Conservation (phyloP, 1,140 invertebrate species). For the Megathymus violae region DNA sequence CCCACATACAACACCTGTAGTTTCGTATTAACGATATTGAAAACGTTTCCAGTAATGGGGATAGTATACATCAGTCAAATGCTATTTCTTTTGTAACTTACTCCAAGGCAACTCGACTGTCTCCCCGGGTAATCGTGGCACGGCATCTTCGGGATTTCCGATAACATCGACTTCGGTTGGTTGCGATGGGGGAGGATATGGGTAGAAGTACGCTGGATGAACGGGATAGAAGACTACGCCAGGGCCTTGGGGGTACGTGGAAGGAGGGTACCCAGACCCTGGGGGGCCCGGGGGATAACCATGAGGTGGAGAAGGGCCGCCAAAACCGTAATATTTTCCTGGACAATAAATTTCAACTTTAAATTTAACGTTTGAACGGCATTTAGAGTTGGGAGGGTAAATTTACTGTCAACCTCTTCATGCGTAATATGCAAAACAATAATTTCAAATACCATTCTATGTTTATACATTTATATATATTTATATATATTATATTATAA, state of each 20-base stretch:
- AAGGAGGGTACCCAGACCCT: conserved; percentile 46
- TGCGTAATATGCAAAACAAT: no score
- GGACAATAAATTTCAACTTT: conserved; percentile 43
- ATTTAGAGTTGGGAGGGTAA: no score
- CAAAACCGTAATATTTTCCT: conserved; percentile 73
- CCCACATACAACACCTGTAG: no score
- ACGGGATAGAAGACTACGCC: conserved; percentile 67
- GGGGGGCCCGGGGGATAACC: conserved; percentile 53
- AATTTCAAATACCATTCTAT: background rate
- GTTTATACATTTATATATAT: background rate
- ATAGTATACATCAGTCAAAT: conserved; percentile 2
- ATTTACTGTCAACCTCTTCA: no score
- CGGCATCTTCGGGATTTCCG: conserved; percentile 51
- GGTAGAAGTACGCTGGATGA: conserved; percentile 72
- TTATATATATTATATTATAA: no score
- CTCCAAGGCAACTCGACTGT: conserved; percentile 77
- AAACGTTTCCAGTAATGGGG: background rate
- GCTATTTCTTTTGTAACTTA: conserved; percentile 54
- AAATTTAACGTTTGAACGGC: background rate
- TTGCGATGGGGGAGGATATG: conserved; percentile 41
- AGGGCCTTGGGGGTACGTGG: conserved; percentile 52
- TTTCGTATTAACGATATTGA: background rate
- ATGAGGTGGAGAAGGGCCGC: conserved; percentile 56
- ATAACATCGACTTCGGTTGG: conserved; percentile 47
- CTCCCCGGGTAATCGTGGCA: conserved; percentile 70